These are phyloP conservation scores for Atta colombica DNA, from an alignment of 1,140 invertebrate species.

Conservation along the genomic window DNA sequence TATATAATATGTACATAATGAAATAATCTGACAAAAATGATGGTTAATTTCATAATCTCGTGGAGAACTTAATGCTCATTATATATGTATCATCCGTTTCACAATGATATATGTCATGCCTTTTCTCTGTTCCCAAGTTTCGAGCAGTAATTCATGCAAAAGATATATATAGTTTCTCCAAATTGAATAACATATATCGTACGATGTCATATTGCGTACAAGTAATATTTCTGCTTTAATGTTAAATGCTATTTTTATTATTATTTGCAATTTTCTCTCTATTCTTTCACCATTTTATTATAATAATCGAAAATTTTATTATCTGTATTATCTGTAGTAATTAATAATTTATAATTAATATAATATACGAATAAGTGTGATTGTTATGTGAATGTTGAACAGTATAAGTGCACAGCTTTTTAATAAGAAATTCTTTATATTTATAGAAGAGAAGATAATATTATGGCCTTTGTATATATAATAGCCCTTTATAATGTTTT, in stretches of 20 bases:
- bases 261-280: neutral
- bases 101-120: neutral
- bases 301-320: neutral
- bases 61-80: slow-evolving; percentile 39
- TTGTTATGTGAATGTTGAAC: neutral
- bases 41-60: slow-evolving; percentile 44
- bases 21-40: slow-evolving; percentile 31
- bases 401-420: neutral
- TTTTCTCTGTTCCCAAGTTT: slow-evolving; percentile 12
- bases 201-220: neutral
- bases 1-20: slow-evolving; percentile 47
- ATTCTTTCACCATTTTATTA: neutral
- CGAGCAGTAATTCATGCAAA: slow-evolving; percentile 35
- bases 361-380: neutral
- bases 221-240: neutral
- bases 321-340: neutral
- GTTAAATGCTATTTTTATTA: slow-evolving; percentile 3
- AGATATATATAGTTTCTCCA: slow-evolving; percentile 21
- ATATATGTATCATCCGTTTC: slow-evolving; percentile 28
- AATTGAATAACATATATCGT: slow-evolving; percentile 37
- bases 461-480: too few species aligned
- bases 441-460: neutral
- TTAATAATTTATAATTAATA: neutral
- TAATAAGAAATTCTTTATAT: slow-evolving; percentile 4
- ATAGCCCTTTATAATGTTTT: too few species aligned